Conservation (phyloP, 2,113 vertebrate genomes). For the Urocynchramus pylzowi region DNA sequence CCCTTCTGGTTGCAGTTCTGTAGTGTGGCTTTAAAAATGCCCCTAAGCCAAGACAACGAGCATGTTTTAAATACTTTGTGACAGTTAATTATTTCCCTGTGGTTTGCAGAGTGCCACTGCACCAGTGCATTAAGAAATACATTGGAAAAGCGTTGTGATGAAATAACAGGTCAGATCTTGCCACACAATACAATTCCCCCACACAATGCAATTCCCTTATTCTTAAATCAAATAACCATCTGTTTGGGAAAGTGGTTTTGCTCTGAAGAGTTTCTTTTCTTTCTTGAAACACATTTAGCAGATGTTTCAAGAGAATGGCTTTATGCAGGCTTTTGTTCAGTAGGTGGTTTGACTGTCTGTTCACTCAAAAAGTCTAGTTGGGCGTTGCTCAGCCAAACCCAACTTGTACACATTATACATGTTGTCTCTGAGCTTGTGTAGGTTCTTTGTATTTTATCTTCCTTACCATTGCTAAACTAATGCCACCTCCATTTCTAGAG, state of each 20-base stretch:
- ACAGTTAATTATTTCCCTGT: neutral
- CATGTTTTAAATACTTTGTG: neutral
- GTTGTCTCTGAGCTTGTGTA: neutral
- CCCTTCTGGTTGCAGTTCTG: neutral
- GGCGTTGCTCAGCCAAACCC: neutral
- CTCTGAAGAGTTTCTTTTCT: neutral
- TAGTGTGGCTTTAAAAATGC: neutral
- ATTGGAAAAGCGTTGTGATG: conserved; percentile 7
- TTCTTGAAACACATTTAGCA: conserved; percentile 18
- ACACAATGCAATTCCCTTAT: conserved; percentile 12
- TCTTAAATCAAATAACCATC: conserved; percentile 39
- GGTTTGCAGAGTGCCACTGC: neutral
- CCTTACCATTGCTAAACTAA: neutral
- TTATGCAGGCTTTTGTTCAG: neutral
- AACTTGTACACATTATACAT: accelerated
- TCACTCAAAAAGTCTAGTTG: neutral
- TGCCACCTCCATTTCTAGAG: neutral
- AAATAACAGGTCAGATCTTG: conserved; percentile 19
- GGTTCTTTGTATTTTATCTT: neutral
- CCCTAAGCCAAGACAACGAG: neutral
- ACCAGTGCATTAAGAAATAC: neutral
- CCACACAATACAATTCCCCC: neutral
- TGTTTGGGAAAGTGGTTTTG: conserved; percentile 8
- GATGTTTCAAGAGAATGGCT: conserved; percentile 4
- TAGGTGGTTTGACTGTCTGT: neutral